Evolutionary conservation across 1,140 invertebrate genomes (phyloP), one percentile per base, ranked within the genome.

Genomic region (Cyclargus thomasi): DNA sequence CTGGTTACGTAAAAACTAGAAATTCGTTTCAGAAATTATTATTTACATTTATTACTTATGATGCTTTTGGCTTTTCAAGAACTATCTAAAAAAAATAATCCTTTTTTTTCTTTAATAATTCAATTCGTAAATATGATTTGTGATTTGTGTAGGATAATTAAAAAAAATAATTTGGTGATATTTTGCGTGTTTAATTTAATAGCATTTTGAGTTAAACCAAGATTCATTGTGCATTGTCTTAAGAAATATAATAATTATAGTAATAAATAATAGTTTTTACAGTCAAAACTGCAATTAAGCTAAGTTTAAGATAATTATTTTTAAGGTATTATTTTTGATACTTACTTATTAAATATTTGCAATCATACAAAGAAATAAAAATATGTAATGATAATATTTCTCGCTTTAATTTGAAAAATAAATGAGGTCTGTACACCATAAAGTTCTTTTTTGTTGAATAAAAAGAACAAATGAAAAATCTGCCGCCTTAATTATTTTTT

Each of bases 401-500:
- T 47, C 29, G 8, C 5, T 29, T 2, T 23, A 4, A 29, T 47
- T 47, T 2, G 29, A 29, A 29, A 29, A 29, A 29, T 29, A 29
- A 29, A 29, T 29, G 5, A 29, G 29, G 29, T 7, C 29, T 29
- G 10, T 16, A 11, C 39, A 47, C 14, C 11, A 47, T 16, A 1
- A 47, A 14, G 10, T 47, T 47, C 14, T 47, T 3, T 47, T 47
- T 47, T 16, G 10, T 47, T 47, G 1, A 4, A 29, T 2, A 23
- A 23, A 29, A 29, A 29, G 20, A 55, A n/a, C n/a, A n/a, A n/a
- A n/a, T 35, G 57, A 5, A 39, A 67, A 59, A 62, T n/a, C 23
- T 67, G 53, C 65, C 14, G 53, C 22, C 53, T 53, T 57, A 35
- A 59, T 59, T 67, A 57, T 14, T 59, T 36, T 67, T 74, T 78